Conservation (phyloP, 2,113 vertebrate species). For the Suncus etruscus region DNA sequence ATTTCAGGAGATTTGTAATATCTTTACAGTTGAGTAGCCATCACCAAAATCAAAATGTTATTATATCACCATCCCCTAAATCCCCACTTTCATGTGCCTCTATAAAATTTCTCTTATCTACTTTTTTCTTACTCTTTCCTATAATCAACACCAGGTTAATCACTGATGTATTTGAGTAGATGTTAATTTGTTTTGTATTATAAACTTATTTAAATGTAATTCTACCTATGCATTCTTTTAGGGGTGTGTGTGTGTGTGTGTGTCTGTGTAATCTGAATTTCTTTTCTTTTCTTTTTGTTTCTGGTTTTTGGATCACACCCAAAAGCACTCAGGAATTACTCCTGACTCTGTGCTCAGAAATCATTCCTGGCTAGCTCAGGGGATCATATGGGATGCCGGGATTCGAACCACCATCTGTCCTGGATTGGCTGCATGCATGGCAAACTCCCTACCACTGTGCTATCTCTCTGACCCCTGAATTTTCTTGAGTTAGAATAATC, state of each 20-base stretch:
- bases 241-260: too few species aligned
- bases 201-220: conserved; percentile 14
- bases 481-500: conserved; percentile 2
- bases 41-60: background rate
- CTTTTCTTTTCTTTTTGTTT: too few species aligned
- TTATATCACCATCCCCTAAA: background rate
- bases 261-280: too few species aligned
- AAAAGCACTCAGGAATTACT: too few species aligned
- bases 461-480: too few species aligned
- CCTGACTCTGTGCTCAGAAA: background rate
- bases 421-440: too few species aligned
- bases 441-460: too few species aligned
- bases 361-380: too few species aligned
- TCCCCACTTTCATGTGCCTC: background rate
- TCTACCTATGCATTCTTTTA: background rate
- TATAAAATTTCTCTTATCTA: background rate
- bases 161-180: background rate
- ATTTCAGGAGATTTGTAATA: conserved; percentile 6
- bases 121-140: background rate
- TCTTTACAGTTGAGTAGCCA: background rate
- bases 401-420: too few species aligned
- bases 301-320: too few species aligned
- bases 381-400: too few species aligned
- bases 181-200: conserved; percentile 13
- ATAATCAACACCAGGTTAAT: background rate